phyloP scores from a whole-genome alignment of 2,888 invertebrate genomes.

The Sinotaia quadrata region DNA sequence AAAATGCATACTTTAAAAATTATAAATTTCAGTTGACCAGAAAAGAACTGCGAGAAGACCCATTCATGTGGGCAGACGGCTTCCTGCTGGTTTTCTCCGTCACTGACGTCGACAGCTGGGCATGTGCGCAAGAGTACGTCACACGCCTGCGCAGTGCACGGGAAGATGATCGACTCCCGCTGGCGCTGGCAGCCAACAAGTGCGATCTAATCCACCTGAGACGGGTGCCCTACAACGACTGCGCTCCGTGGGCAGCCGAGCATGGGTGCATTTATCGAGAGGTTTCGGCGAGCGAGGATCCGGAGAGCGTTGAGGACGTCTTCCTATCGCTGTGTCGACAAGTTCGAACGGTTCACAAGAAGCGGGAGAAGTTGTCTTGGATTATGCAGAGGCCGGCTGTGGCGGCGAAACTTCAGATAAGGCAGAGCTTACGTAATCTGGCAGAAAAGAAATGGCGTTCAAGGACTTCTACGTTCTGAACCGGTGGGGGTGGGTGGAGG shows the following conservation, averaged over 20 bases:
- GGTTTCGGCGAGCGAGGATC: constrained; percentile 57
- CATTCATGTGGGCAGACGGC: constrained; percentile 63
- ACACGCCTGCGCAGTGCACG: constrained; percentile 44
- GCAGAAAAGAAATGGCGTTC: constrained; percentile 58
- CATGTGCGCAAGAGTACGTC: constrained; percentile 46
- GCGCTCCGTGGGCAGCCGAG: constrained; percentile 47
- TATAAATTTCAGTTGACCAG: constrained; percentile 39
- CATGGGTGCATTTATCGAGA: constrained; percentile 53
- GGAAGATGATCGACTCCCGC: constrained; percentile 49
- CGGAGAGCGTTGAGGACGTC: constrained; percentile 49
- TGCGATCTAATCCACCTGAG: constrained; percentile 60
- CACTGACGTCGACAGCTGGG: constrained; percentile 52
- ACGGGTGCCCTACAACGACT: constrained; percentile 50
- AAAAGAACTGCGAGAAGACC: constrained; percentile 45
- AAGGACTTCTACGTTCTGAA: constrained; percentile 56
- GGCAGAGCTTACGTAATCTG: constrained; percentile 57
- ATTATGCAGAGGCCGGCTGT: constrained; percentile 60
- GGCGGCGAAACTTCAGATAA: constrained; percentile 60
- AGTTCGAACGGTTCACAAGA: constrained; percentile 50
- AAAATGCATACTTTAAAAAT: too few relatives aligned
- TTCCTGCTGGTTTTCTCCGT: constrained; percentile 62
- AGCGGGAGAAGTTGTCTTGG: constrained; percentile 56
- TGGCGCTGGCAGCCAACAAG: constrained; percentile 61
- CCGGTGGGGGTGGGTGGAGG: neutral
- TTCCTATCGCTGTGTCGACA: constrained; percentile 48